phyloP scores from a whole-genome alignment of 2,888 invertebrate genomes.

The Ectemnius cavifrons region DNA sequence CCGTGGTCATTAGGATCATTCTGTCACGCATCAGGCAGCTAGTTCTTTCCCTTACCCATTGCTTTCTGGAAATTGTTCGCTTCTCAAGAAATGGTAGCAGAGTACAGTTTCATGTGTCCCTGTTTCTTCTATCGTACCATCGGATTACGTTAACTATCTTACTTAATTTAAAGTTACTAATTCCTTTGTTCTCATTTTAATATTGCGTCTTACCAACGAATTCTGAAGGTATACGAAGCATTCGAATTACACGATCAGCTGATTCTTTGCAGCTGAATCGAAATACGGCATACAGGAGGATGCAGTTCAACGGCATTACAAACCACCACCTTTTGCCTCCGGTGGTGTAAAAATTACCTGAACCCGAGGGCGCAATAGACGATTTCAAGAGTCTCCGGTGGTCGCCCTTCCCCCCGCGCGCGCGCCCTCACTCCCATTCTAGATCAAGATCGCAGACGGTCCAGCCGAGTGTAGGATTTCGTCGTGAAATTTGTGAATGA shows the following conservation, averaged over 20 bases:
- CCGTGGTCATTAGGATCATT: slow-evolving; percentile 24
- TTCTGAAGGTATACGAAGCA: no score
- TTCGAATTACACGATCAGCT: slow-evolving; percentile 27
- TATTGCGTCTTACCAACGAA: no score
- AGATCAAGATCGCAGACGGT: slow-evolving; percentile 61
- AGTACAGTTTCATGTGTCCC: no score
- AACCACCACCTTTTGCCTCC: slow-evolving; percentile 9
- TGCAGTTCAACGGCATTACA: slow-evolving; percentile 14
- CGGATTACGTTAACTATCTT: no score
- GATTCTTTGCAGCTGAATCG: slow-evolving; percentile 29
- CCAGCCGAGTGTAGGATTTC: slow-evolving; percentile 59
- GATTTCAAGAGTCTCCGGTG: slow-evolving; percentile 23
- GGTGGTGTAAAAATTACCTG: slow-evolving; percentile 18
- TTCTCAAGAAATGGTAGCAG: no score
- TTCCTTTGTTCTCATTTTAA: no score
- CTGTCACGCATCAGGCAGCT: slow-evolving; percentile 9
- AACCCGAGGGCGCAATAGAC: slow-evolving; percentile 30
- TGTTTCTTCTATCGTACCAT: no score
- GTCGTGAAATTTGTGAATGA: slow-evolving; percentile 63
- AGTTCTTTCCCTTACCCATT: no score
- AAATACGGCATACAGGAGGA: slow-evolving; percentile 5
- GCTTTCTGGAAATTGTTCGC: no score
- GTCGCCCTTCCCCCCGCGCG: slow-evolving; percentile 3
- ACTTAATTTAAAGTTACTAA: no score
- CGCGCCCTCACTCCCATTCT: slow-evolving; percentile 21